A percentile compares a stretch with the other conserved stretches of the same genome.
Conservation (phyloP, 2,797 vertebrate species). For the Platalea minor region DNA sequence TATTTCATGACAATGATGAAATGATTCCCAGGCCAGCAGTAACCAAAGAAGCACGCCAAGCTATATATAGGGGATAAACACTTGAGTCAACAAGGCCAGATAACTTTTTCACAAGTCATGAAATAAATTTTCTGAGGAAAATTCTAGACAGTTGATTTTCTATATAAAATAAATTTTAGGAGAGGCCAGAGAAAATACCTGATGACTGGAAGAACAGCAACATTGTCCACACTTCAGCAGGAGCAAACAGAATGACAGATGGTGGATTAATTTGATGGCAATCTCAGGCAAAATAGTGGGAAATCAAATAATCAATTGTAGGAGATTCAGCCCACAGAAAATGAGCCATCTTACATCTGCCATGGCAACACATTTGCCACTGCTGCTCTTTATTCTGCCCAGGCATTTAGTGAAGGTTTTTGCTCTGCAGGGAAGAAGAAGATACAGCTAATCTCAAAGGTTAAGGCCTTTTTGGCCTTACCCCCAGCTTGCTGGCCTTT, state of each 20-base stretch:
- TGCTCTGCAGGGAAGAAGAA: background rate
- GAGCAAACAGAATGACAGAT: constrained; percentile 12
- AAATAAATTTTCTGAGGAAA: background rate
- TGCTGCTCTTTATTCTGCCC: background rate
- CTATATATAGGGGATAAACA: background rate
- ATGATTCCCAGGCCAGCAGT: background rate
- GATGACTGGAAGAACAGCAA: background rate
- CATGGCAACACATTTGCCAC: constrained; percentile 6
- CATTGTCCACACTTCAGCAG: background rate
- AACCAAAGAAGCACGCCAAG: background rate
- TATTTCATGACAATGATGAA: background rate
- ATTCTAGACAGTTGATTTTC: background rate
- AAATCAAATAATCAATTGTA: constrained; percentile 41
- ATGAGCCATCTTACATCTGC: background rate
- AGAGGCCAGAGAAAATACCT: background rate
- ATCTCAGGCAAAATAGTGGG: constrained; percentile 31
- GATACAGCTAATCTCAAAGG: background rate
- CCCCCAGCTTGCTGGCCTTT: background rate
- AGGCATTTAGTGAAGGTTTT: background rate
- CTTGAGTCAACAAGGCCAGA: background rate
- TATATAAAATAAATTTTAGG: background rate
- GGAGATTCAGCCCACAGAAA: constrained; percentile 29
- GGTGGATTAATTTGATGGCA: constrained; percentile 25
- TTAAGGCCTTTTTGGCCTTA: background rate
- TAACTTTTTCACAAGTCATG: background rate